Evolutionary conservation across 2,797 vertebrate species (phyloP).

Genomic region (Hyperoplus immaculatus): DNA sequence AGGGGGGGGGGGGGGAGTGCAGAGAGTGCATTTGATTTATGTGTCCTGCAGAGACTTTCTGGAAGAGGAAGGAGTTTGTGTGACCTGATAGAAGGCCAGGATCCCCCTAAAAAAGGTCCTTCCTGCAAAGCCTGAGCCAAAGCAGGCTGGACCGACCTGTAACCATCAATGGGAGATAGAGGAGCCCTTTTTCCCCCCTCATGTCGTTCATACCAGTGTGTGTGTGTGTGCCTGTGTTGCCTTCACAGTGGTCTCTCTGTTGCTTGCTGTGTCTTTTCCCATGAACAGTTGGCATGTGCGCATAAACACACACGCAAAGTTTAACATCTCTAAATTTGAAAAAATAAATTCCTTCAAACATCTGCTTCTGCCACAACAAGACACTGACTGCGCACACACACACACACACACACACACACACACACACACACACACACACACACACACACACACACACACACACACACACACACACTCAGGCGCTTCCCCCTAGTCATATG

Average conservation of each 20-base stretch:
- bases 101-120: conserved; percentile 52
- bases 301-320: conserved; percentile 8
- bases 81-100: conserved; percentile 58
- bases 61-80: conserved; percentile 55
- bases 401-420: conserved; percentile 37
- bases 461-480: conserved; percentile 9
- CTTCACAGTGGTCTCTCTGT: conserved; percentile 19
- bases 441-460: conserved; percentile 10
- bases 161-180: conserved; percentile 38
- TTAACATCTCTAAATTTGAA: too few relatives aligned
- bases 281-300: conserved; percentile 28
- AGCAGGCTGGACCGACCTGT: conserved; percentile 36
- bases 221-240: conserved; percentile 6
- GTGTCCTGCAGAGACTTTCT: conserved; percentile 38
- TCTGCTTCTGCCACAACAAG: too few relatives aligned
- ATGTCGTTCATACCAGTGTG: conserved; percentile 19
- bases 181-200: conserved; percentile 1
- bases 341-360: too few relatives aligned
- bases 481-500: conserved; percentile 28
- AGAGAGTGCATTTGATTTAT: conserved; percentile 67
- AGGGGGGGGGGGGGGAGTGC: conserved; percentile 12
- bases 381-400: neutral
- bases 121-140: conserved; percentile 50
- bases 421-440: conserved; percentile 34
- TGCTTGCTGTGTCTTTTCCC: conserved; percentile 20